Percentiles rank a stretch among this genome's conserved stretches.
Conservation (phyloP, 2,113 vertebrate genomes). For the Tringa solitaria region DNA sequence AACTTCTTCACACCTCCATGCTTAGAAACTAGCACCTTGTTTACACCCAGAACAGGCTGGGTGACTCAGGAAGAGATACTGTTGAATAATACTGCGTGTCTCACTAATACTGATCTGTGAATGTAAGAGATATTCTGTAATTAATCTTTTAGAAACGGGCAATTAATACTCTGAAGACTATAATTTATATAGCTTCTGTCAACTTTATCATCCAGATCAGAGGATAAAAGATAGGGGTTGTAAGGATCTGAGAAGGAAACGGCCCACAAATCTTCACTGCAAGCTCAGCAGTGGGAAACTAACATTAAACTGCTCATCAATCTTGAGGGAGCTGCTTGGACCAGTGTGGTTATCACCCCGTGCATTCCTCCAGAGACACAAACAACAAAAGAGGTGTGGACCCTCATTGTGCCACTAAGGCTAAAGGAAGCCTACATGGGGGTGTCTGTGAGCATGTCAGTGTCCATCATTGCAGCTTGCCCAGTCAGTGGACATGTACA, state of each 20-base stretch:
- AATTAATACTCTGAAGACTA: slow-evolving; percentile 35
- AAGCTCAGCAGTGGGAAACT: not conserved
- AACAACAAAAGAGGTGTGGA: not conserved
- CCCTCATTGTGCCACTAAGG: not conserved
- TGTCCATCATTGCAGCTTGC: not conserved
- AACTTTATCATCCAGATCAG: slow-evolving; percentile 36
- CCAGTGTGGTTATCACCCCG: not conserved
- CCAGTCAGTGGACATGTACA: not conserved
- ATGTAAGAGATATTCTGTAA: slow-evolving; percentile 3
- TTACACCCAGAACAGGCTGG: not conserved
- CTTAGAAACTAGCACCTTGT: not conserved
- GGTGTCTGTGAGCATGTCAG: not conserved
- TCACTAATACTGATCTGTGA: not conserved
- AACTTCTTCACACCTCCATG: not conserved
- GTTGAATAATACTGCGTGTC: not conserved
- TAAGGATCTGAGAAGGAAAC: not conserved
- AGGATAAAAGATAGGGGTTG: not conserved
- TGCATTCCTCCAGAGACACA: not conserved
- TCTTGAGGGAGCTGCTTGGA: not conserved
- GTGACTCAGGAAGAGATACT: not conserved
- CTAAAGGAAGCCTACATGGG: not conserved
- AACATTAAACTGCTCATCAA: not conserved
- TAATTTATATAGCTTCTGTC: slow-evolving; percentile 41
- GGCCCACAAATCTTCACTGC: slow-evolving; percentile 8
- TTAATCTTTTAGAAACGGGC: slow-evolving; percentile 33